These are phyloP conservation scores for Hypocryptadius cinnamomeus DNA, from an alignment of 2,113 vertebrate species.

Conservation along the genomic window DNA sequence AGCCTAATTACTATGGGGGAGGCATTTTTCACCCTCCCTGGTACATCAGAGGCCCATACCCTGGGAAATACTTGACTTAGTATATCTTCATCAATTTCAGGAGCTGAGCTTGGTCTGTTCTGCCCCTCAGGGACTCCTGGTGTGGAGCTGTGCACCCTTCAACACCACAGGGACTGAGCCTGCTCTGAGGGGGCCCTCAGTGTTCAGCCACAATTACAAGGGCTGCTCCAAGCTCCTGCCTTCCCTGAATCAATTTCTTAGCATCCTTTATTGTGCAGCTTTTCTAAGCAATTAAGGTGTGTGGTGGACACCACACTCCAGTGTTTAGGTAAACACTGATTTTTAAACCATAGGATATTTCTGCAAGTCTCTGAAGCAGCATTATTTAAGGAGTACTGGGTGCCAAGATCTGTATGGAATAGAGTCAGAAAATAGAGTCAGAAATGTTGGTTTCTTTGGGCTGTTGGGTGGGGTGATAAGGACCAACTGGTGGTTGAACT, in stretches of 20 bases:
- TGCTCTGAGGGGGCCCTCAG: neutral
- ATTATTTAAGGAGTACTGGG: neutral
- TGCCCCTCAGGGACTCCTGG: conserved; percentile 27
- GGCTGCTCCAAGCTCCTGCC: neutral
- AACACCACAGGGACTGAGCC: neutral
- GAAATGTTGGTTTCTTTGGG: neutral
- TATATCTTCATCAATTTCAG: neutral
- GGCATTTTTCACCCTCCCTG: too few species aligned
- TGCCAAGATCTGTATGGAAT: neutral
- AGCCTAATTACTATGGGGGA: too few species aligned
- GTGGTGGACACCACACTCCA: neutral
- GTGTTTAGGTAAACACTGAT: neutral
- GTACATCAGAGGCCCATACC: too few species aligned
- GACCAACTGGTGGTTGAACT: neutral
- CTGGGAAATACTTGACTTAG: too few species aligned
- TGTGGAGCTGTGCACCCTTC: neutral
- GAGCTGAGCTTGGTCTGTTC: conserved; percentile 32
- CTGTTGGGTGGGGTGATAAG: neutral
- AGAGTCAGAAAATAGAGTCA: neutral
- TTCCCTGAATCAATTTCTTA: neutral
- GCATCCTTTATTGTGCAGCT: neutral
- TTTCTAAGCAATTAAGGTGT: neutral
- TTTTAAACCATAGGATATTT: neutral
- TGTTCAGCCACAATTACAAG: neutral
- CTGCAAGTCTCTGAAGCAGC: neutral